Conservation (phyloP, 2,888 invertebrate species). For the Tuta absoluta region DNA sequence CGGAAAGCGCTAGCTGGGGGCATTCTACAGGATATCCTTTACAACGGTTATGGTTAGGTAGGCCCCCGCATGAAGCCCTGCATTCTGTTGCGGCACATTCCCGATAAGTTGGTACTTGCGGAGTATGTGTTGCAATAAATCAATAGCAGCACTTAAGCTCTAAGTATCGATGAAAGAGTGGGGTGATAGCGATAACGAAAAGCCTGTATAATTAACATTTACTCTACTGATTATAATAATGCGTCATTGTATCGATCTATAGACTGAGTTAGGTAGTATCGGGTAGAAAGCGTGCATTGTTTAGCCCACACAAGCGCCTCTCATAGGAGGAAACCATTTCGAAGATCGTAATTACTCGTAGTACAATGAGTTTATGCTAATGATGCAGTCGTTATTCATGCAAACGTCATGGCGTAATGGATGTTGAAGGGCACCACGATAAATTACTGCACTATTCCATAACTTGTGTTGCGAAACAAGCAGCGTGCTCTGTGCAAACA, state of each 20-base stretch:
- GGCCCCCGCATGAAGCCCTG: slow-evolving; percentile 12
- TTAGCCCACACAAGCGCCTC: slow-evolving; percentile 53
- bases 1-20: slow-evolving; percentile 17
- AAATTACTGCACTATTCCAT: slow-evolving; percentile 17
- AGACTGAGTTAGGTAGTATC: slow-evolving; percentile 34
- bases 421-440: slow-evolving; percentile 16
- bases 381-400: slow-evolving; percentile 25
- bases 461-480: slow-evolving; percentile 14
- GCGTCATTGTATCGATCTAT: slow-evolving; percentile 54
- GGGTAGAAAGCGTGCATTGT: slow-evolving; percentile 61
- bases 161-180: slow-evolving; percentile 40
- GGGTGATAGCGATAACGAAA: slow-evolving; percentile 54
- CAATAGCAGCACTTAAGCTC: slow-evolving; percentile 46
- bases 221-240: slow-evolving; percentile 38
- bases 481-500: slow-evolving; percentile 24
- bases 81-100: slow-evolving; percentile 11
- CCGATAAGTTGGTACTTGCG: background rate
- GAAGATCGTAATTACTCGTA: slow-evolving; percentile 38
- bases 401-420: slow-evolving; percentile 21
- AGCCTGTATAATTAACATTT: slow-evolving; percentile 50
- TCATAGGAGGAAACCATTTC: slow-evolving; percentile 49
- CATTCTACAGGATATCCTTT: slow-evolving; percentile 24
- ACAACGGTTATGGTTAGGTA: slow-evolving; percentile 7
- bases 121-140: slow-evolving; percentile 40
- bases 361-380: slow-evolving; percentile 35